Evolutionary conservation across 2,113 vertebrate species (phyloP).

Genomic region (Pipa parva): DNA sequence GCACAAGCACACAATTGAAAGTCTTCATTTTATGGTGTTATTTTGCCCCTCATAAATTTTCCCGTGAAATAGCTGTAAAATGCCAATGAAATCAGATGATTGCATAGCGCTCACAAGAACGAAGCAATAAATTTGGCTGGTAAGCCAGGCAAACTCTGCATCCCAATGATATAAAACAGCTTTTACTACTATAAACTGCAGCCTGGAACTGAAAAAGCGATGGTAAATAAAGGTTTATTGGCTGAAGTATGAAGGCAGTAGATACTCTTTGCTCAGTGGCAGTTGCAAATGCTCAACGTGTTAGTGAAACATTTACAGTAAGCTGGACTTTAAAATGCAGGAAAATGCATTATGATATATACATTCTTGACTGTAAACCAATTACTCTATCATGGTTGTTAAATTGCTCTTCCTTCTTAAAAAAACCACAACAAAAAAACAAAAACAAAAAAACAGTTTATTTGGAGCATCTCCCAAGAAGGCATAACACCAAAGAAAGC

Average conservation of each 20-base stretch:
- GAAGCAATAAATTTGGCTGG: conserved; percentile 11
- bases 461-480: too few relatives aligned
- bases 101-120: conserved; percentile 1
- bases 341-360: too few relatives aligned
- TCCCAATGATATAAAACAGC: conserved; percentile 28
- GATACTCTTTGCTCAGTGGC: neutral
- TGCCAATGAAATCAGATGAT: conserved; percentile 17
- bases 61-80: conserved; percentile 24
- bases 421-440: too few relatives aligned
- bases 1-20: neutral
- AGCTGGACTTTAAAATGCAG: neutral
- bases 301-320: neutral
- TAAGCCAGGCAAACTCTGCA: neutral
- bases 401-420: too few relatives aligned
- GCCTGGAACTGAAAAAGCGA: neutral
- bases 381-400: too few relatives aligned
- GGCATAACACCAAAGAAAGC: too few relatives aligned
- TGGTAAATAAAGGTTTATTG: neutral
- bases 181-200: conserved; percentile 16
- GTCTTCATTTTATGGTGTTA: neutral
- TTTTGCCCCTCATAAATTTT: conserved; percentile 26
- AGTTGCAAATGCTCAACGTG: neutral
- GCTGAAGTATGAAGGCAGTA: neutral
- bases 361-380: too few relatives aligned
- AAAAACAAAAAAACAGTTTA: too few relatives aligned